Conservation (phyloP, 2,888 invertebrate genomes). For the Thymelicus lineola region DNA sequence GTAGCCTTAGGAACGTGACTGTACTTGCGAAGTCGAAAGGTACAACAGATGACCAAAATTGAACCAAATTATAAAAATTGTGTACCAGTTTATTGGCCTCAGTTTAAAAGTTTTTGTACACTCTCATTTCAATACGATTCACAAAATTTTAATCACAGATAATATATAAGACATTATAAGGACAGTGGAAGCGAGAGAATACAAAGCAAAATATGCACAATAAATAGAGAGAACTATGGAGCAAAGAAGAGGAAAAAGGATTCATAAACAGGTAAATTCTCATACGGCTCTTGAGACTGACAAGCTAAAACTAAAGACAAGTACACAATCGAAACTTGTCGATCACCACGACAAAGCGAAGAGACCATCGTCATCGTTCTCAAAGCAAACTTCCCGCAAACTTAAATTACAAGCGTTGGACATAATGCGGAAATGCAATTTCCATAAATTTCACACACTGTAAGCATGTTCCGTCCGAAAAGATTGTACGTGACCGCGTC, state of each 20-base stretch:
- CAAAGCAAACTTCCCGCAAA: constrained; percentile 52
- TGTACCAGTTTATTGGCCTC: too few species aligned
- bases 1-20: neutral
- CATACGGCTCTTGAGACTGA: neutral
- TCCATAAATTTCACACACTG: constrained; percentile 84
- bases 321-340: neutral
- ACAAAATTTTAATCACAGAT: too few species aligned
- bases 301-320: neutral
- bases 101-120: too few species aligned
- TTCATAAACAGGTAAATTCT: neutral
- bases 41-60: neutral
- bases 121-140: too few species aligned
- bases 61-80: too few species aligned
- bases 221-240: too few species aligned
- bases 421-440: constrained; percentile 82
- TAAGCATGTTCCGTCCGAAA: constrained; percentile 77
- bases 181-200: too few species aligned
- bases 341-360: constrained; percentile 30
- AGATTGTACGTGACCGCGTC: constrained; percentile 77
- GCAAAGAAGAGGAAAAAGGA: too few species aligned
- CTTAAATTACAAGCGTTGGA: constrained; percentile 62
- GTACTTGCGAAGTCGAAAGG: neutral
- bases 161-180: too few species aligned
- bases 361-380: constrained; percentile 45
- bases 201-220: too few species aligned